Base-by-base conservation (phyloP, 1,140 invertebrate genomes). In the Brachionus sp. region DNA sequence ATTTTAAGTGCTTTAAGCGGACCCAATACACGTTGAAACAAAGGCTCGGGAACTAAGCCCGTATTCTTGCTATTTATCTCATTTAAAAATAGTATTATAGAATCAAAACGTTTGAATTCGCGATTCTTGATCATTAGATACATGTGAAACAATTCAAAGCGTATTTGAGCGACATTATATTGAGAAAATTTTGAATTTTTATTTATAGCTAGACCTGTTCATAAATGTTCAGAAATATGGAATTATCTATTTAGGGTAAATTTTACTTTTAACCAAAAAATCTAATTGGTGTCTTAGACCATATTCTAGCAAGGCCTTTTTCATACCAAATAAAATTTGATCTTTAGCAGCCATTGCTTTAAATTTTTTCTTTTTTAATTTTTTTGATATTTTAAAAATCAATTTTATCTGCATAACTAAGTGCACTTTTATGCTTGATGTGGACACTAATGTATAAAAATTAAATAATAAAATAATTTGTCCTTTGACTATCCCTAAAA, bases 1-100 rank as follows among this genome's bases (percentile, higher is more conserved):
- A 75, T 75, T 75, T 44, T 44, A 2, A 75, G 33, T 25, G 70
- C 70, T 75, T 75, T 75, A 19, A 75, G 19, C 5, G 70, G 70
- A 13, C 19, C 70, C 7, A 75, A 5, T 2, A 75, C 70, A 13
- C 70, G 25, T 6, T 12, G 12, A 46, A 46, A 50, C 39, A 75
- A 35, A 10, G 39, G 9, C 2, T 39, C 70, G 44, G 70, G 70
- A 9, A 75, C 46, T 5, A 75, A 16, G 13, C 39, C 29, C 19
- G 19, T 5, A 44, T 29, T 44, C 12, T 44, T 23, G 9, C 12
- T 75, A 12, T 75, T 75, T 75, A 75, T 13, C 7, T 75, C 39
- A 75, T 35, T 75, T 29, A 75, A 50, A 46, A 75, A 75, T 5
- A 9, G 13, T 13, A 75, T 23, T 9, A 75, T 29, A 5, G 70